Evolutionary conservation across 2,797 vertebrate species (phyloP).

Genomic region (Rhincodon typus): DNA sequence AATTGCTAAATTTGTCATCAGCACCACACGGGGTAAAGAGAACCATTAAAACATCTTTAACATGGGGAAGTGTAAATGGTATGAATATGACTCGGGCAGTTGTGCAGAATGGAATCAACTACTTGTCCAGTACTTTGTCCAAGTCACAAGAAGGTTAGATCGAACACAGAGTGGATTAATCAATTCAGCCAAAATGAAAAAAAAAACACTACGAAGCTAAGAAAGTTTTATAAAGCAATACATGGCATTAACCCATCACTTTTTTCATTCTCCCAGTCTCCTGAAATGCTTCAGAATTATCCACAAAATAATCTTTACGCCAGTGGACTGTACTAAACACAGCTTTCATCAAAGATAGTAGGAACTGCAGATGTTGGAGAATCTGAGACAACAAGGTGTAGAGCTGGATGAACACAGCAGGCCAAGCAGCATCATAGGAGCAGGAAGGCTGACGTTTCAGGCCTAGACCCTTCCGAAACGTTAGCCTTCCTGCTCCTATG

Average conservation of each 20-base stretch:
- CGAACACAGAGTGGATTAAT: background rate
- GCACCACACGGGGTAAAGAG: background rate
- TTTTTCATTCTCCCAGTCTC: background rate
- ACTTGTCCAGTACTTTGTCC: background rate
- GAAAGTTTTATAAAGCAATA: background rate
- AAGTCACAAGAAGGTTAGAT: background rate
- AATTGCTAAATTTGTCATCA: slow-evolving; percentile 14
- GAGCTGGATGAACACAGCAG: too few species aligned
- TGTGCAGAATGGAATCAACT: background rate
- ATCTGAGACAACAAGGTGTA: too few species aligned
- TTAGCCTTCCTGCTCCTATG: too few species aligned
- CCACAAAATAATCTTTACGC: background rate
- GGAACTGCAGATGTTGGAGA: too few species aligned
- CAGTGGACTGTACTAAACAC: background rate
- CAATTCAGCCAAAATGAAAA: background rate
- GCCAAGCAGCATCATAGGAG: too few species aligned
- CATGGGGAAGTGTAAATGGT: background rate
- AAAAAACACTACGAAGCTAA: too few species aligned
- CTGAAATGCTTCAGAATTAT: background rate
- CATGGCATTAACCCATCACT: background rate
- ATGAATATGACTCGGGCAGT: too few species aligned
- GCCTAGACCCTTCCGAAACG: too few species aligned
- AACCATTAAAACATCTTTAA: background rate
- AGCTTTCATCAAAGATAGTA: too few species aligned
- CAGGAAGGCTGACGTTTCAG: too few species aligned